Base-by-base conservation (phyloP, 64 coral and sea anemone genomes). In the Montipora foliosa region DNA sequence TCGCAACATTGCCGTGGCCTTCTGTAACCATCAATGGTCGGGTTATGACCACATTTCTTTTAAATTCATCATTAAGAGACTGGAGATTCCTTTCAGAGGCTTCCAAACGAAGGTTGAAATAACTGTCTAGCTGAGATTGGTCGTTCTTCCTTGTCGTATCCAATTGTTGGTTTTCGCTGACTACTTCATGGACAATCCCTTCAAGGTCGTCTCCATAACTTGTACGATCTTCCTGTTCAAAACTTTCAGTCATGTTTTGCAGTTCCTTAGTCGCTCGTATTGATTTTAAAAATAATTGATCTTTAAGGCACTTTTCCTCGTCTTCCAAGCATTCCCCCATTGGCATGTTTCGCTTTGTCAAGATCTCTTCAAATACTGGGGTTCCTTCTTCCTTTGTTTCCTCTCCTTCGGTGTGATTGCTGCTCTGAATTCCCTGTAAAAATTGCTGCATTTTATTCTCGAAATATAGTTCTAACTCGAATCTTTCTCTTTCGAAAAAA, bases 401-500 rank as follows among this genome's bases (percentile, higher is more conserved):
- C 50, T 97, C 95, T 88, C 70, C 67, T 46, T 97, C 82, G 53
- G 60, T 83, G 6, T 97, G 75, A 45, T 73, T 79, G 61, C 51
- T 80, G 46, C 52, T 10, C 6, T 81, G 90, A 87, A 49, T 52
- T 73, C 45, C 84, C 29, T 15, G 66, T 47, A 95, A 24, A 67
- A 86, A 58, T 29, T 97, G 88, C 46, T 93, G 92, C 92, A 97
- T 94, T 77, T 90, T 90, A 44, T 81, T 79, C 25, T 97, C 94
- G 79, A 94, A 97, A n/a, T 93, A 97, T 19, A 71, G 58, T 47
- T 90, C 94, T 19, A 95, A 22, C 8, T 76, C 92, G 16, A 69
- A 47, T 44, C 89, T 88, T 75, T 95, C 94, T 1, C 94, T 90
- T 79, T 97, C 95, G 77, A 97, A 97, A 47, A 97, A 91, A 66